Evolutionary conservation across 2,797 vertebrate species (phyloP).

Genomic region (Mycteria americana): DNA sequence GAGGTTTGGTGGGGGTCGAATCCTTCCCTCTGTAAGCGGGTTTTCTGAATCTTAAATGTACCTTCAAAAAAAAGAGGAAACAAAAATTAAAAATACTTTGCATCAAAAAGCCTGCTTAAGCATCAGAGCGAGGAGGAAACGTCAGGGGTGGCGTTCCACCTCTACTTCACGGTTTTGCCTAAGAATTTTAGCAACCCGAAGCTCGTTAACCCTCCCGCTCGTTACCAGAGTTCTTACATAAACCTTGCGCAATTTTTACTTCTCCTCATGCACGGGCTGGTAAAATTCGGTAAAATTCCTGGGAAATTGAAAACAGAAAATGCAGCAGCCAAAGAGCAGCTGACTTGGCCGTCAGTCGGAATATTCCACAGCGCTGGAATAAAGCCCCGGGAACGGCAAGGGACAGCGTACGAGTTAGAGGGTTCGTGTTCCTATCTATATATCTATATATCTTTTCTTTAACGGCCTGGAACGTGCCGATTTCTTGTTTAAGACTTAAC

Average conservation of each 20-base stretch:
- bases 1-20: conserved; percentile 75
- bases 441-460: background rate
- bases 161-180: background rate
- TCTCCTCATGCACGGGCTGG: background rate
- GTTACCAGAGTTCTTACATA: background rate
- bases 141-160: background rate
- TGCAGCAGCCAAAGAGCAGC: background rate
- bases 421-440: fast-evolving
- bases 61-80: conserved; percentile 56
- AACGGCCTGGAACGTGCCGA: too few species aligned
- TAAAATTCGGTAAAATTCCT: background rate
- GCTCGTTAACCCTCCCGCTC: background rate
- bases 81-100: background rate
- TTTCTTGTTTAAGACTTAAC: background rate
- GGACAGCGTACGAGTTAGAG: fast-evolving
- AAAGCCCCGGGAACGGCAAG: background rate
- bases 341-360: background rate
- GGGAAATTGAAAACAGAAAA: background rate
- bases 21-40: conserved; percentile 81
- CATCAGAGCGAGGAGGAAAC: background rate
- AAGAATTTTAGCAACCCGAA: background rate
- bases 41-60: conserved; percentile 91
- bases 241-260: background rate
- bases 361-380: too few species aligned
- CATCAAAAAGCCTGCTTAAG: too few species aligned